Evolutionary conservation across 2,888 invertebrate genomes (phyloP), one percentile per base, ranked within the genome.

Genomic region (Thecophora atra): DNA sequence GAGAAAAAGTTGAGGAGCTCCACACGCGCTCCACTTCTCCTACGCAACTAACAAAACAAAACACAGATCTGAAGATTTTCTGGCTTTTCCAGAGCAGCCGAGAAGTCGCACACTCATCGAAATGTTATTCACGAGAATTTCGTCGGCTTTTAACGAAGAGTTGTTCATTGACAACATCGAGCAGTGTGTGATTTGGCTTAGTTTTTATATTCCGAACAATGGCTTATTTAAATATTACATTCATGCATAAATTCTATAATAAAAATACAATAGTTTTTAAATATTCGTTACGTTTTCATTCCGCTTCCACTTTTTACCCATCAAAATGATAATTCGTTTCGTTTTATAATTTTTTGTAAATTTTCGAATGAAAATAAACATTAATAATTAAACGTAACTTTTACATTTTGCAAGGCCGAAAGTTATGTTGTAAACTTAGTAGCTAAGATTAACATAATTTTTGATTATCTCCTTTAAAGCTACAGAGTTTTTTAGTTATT

Each of bases 391-490:
- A n/a, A 47, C 47, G 37, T 37, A 37, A 37, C 37, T 37, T 37
- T 2, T 37, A 37, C 37, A 37, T 37, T 37, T 2, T 8, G 37
- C 11, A 2, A 37, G 37, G 11, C 30, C 37, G 6, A 37, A 6
- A 37, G 37, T 11, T 37, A 37, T 6, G 37, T 37, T 37, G 11
- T 37, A 8, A 37, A 37, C 11, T 1, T 37, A 37, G 37, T 37
- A 8, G 11, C 37, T 37, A 37, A 19, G 17, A 24, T 64, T 47
- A 64, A 64, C 64, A 64, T 64, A 21, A 7, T 64, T 47, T 44
- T 64, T 26, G 58, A 58, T 24, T 58, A 28, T 15, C 44, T 42
- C 11, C 30, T 52, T 67, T 54, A 67, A 67, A 67, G 66, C 66
- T 67, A 67, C 51, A 51, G 15, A 28, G 30, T 37, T 67, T n/a